Percentiles rank a stretch among this genome's conserved stretches.
These are phyloP conservation scores for Acanthococcus lagerstroemiae DNA, from an alignment of 2,888 invertebrate genomes.

Conservation along the genomic window DNA sequence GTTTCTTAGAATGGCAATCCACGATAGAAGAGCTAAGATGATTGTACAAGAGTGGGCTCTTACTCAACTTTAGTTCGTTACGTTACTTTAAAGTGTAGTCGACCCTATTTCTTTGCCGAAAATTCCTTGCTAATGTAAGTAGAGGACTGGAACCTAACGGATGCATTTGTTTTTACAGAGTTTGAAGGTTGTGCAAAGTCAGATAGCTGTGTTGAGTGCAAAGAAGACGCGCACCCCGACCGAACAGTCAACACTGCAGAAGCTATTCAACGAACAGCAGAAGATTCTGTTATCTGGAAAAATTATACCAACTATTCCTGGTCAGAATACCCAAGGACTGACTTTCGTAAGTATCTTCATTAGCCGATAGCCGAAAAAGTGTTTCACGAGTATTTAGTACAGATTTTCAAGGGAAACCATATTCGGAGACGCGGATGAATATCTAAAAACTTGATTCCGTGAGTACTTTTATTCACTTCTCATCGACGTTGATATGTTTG, in stretches of 20 bases:
- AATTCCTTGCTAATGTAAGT: neutral
- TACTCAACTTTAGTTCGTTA: slow-evolving; percentile 2
- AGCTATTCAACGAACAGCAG: slow-evolving; percentile 57
- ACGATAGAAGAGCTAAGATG: too few relatives aligned
- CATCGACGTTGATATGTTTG: slow-evolving; percentile 12
- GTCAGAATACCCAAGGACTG: slow-evolving; percentile 41
- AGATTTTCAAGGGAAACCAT: too few relatives aligned
- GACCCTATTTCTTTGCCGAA: neutral
- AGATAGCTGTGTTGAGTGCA: slow-evolving; percentile 55
- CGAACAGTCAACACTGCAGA: slow-evolving; percentile 49
- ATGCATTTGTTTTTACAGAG: slow-evolving; percentile 40
- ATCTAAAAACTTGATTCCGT: neutral
- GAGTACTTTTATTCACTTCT: neutral
- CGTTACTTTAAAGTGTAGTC: neutral
- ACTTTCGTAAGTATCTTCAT: slow-evolving; percentile 40
- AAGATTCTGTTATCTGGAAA: slow-evolving; percentile 62
- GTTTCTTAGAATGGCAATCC: too few relatives aligned
- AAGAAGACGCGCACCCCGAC: slow-evolving; percentile 46
- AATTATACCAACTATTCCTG: slow-evolving; percentile 49
- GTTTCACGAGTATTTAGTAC: too few relatives aligned
- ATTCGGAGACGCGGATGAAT: neutral
- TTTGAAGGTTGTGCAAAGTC: slow-evolving; percentile 54
- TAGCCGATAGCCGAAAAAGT: too few relatives aligned
- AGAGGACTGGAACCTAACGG: neutral
- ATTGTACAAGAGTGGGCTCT: too few relatives aligned